Conservation (phyloP, 2,888 invertebrate genomes). For the Lobophora halterata region DNA sequence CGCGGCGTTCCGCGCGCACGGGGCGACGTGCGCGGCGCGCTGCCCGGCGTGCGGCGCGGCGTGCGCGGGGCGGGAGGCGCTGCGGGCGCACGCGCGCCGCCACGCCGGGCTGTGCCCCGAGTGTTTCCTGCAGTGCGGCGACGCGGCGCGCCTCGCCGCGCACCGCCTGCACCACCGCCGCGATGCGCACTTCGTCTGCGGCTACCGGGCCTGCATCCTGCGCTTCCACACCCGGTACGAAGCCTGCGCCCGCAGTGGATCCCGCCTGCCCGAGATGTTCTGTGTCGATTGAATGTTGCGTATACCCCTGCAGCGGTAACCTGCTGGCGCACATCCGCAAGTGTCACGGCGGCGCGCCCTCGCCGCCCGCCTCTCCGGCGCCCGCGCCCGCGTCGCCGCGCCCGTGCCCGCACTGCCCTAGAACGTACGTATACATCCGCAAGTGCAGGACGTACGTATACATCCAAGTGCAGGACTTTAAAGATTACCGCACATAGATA, state of each 20-base stretch:
- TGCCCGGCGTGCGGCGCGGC: conserved; percentile 30
- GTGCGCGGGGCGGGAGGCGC: conserved; percentile 22
- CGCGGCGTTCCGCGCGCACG: conserved; percentile 43
- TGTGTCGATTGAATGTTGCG: neutral
- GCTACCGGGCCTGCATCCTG: conserved; percentile 67
- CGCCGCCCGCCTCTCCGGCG: conserved; percentile 24
- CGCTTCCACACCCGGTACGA: conserved; percentile 58
- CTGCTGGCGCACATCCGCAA: conserved; percentile 69
- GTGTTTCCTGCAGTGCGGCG: conserved; percentile 36
- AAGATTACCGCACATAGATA: no score
- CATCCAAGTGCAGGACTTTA: no score
- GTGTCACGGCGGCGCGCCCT: conserved; percentile 47
- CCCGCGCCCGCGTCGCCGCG: conserved; percentile 24
- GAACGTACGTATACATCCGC: conserved; percentile 46
- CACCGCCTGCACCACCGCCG: conserved; percentile 59
- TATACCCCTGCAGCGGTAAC: conserved; percentile 40
- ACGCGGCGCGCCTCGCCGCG: conserved; percentile 38
- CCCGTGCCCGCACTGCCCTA: conserved; percentile 47
- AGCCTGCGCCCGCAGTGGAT: neutral
- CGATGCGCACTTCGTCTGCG: conserved; percentile 65
- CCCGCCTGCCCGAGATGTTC: no score
- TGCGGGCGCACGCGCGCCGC: conserved; percentile 22
- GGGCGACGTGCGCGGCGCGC: conserved; percentile 30
- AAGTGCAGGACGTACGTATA: no score
- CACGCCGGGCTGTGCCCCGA: conserved; percentile 32